phyloP scores from a whole-genome alignment of 2,797 vertebrate species.

The Lepidocolaptes lacrymiger region DNA sequence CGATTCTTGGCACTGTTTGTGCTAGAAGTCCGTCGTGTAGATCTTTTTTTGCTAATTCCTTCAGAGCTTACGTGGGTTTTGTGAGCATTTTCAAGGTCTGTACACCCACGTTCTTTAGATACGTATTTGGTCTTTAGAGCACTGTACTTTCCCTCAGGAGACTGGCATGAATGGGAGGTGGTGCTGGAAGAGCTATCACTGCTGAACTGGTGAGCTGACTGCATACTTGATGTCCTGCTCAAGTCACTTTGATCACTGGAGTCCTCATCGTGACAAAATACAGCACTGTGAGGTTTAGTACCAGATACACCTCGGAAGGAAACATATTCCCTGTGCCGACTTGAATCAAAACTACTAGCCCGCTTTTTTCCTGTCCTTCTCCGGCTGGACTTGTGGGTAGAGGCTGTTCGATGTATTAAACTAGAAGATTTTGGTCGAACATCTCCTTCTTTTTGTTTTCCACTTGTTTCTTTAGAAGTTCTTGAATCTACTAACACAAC shows the following conservation, averaged over 20 bases:
- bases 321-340: conserved; percentile 91
- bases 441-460: conserved; percentile 82
- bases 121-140: conserved; percentile 85
- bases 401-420: conserved; percentile 87
- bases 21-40: conserved; percentile 88
- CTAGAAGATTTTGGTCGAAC: conserved; percentile 82
- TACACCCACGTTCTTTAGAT: conserved; percentile 72
- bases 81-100: conserved; percentile 72
- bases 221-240: conserved; percentile 93
- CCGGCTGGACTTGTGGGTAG: conserved; percentile 84
- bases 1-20: conserved; percentile 92
- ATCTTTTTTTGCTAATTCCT: conserved; percentile 83
- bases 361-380: conserved; percentile 92
- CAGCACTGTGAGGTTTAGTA: conserved; percentile 89
- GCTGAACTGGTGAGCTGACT: conserved; percentile 91
- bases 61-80: conserved; percentile 78
- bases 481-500: conserved; percentile 68
- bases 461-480: conserved; percentile 71
- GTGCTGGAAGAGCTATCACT: conserved; percentile 94
- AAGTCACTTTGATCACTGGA: conserved; percentile 97
- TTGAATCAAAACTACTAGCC: conserved; percentile 96
- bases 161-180: conserved; percentile 91
- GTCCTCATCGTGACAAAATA: conserved; percentile 91
- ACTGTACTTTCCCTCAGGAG: conserved; percentile 87
- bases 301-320: conserved; percentile 85